A percentile compares a stretch with the other conserved stretches of the same genome.
These are phyloP conservation scores for Pedetes capensis DNA, from an alignment of 2,113 vertebrate genomes.

Conservation along the genomic window DNA sequence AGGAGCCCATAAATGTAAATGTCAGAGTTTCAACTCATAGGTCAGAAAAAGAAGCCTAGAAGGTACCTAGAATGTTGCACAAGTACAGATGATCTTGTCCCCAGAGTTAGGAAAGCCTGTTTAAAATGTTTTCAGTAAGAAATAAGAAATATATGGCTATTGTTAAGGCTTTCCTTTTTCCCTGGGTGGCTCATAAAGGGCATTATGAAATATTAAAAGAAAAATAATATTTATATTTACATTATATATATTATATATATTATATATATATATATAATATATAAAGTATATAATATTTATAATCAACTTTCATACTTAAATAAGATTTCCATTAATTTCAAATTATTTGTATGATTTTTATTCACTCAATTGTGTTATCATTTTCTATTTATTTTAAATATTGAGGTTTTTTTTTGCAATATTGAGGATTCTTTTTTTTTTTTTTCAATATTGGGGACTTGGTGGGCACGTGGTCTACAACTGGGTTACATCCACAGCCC, in stretches of 20 bases:
- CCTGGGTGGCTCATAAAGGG: background rate
- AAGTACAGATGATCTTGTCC: background rate
- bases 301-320: background rate
- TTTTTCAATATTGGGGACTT: too few relatives aligned
- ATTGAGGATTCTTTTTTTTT: too few relatives aligned
- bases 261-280: background rate
- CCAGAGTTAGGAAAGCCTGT: background rate
- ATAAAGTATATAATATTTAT: background rate
- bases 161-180: background rate
- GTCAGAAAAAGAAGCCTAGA: background rate
- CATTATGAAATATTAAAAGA: background rate
- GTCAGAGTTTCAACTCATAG: background rate
- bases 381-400: too few relatives aligned
- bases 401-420: too few relatives aligned
- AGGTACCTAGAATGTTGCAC: background rate
- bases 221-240: background rate
- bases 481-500: accelerated
- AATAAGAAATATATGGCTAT: background rate
- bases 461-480: accelerated
- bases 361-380: background rate
- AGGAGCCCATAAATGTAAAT: background rate
- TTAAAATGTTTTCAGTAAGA: background rate
- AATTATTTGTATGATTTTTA: background rate
- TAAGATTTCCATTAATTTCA: background rate
- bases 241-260: background rate